A percentile compares a stretch with the other conserved stretches of the same genome.
Evolutionary conservation across 2,888 invertebrate species (phyloP).

Genomic region (Amaurobius ferox): DNA sequence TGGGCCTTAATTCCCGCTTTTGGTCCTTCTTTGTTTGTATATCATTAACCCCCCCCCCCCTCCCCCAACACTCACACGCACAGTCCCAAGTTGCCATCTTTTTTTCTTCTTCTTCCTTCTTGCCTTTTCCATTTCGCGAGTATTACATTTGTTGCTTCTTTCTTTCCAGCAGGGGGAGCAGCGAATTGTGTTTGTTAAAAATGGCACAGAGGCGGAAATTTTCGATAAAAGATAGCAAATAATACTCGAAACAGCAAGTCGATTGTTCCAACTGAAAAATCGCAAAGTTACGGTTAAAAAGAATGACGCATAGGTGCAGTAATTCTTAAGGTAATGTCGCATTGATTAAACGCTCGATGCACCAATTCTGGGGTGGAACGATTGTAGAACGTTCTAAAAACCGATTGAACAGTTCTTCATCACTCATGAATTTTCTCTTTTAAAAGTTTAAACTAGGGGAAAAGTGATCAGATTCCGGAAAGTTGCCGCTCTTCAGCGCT

Average conservation of each 20-base stretch:
- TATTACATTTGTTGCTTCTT: too few species aligned
- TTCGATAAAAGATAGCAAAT: slow-evolving; percentile 16
- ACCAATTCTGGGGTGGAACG: neutral
- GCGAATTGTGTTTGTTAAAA: slow-evolving; percentile 9
- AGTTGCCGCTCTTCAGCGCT: too few species aligned
- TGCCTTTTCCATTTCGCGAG: too few species aligned
- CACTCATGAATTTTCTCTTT: neutral
- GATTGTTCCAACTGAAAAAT: slow-evolving; percentile 5
- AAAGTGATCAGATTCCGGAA: too few species aligned
- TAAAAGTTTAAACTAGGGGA: too few species aligned
- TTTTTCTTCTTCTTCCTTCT: neutral
- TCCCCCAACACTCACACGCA: neutral
- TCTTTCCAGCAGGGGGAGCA: neutral
- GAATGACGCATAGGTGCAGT: neutral
- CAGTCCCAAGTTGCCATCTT: neutral
- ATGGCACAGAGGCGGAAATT: neutral
- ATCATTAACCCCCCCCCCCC: slow-evolving; percentile 21
- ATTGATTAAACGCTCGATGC: slow-evolving; percentile 6
- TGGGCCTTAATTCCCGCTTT: slow-evolving; percentile 66
- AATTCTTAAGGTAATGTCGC: slow-evolving; percentile 1
- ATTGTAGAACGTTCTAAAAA: neutral
- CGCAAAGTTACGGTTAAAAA: neutral
- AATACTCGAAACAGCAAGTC: slow-evolving; percentile 15
- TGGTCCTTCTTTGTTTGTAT: slow-evolving; percentile 26
- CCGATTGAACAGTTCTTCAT: neutral